Evolutionary conservation across 2,888 invertebrate species (phyloP).

Genomic region (Phyto melanocephala): DNA sequence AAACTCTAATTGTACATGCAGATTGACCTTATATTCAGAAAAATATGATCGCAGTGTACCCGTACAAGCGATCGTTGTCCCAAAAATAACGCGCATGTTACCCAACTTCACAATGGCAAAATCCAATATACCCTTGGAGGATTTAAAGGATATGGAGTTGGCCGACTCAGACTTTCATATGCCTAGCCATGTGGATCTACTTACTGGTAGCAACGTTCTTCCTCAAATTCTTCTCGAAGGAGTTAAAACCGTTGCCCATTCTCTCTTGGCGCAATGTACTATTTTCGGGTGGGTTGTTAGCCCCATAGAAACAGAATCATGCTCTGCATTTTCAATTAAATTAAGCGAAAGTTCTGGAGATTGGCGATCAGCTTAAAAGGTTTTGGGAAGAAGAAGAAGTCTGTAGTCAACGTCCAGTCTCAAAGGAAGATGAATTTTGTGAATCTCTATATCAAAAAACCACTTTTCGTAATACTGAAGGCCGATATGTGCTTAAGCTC

Average conservation of each 20-base stretch:
- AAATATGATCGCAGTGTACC: neutral
- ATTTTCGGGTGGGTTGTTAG: conserved; percentile 44
- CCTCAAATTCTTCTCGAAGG: too few relatives aligned
- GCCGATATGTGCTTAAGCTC: neutral
- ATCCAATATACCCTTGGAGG: neutral
- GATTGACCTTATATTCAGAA: neutral
- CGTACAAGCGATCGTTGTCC: neutral
- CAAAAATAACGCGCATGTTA: neutral
- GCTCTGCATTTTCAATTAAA: conserved; percentile 16
- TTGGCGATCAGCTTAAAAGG: neutral
- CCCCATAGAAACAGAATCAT: neutral
- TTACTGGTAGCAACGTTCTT: conserved; percentile 29
- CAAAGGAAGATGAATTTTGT: neutral
- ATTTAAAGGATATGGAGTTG: neutral
- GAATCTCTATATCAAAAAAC: neutral
- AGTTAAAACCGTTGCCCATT: neutral
- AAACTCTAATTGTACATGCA: neutral
- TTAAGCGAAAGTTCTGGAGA: neutral
- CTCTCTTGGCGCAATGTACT: conserved; percentile 23
- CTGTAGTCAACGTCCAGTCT: neutral
- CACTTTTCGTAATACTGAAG: neutral
- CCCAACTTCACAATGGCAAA: neutral
- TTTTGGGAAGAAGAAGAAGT: conserved; percentile 32
- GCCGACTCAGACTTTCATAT: conserved; percentile 20
- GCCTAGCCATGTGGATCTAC: neutral